A percentile compares a stretch with the other conserved stretches of the same genome.
phyloP scores from a whole-genome alignment of 2,797 vertebrate species.

The Darevskia nairensis region DNA sequence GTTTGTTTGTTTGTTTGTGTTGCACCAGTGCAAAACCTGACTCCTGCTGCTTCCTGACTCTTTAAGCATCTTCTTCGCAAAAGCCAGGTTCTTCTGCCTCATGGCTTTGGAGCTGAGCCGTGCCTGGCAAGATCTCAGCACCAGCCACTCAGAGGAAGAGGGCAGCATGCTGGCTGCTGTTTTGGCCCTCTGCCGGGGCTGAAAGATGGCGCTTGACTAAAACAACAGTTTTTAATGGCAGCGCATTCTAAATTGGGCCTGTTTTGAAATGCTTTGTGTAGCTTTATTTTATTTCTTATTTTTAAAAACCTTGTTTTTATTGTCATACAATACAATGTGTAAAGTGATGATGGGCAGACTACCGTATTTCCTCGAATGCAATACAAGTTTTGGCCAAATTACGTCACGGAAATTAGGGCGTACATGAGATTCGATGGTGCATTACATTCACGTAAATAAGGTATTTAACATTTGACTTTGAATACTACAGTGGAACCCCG shows the following conservation, averaged over 20 bases:
- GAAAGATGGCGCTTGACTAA: not conserved
- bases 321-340: not conserved
- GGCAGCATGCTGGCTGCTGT: not conserved
- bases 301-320: not conserved
- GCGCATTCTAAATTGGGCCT: not conserved
- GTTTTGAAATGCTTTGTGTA: not conserved
- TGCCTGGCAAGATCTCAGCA: not conserved
- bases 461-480: too few species aligned
- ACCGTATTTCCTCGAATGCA: too few species aligned
- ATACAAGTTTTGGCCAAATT: too few species aligned
- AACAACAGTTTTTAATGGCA: not conserved
- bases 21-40: too few species aligned
- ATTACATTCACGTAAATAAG: too few species aligned
- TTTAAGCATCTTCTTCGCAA: too few species aligned
- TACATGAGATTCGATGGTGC: too few species aligned
- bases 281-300: not conserved
- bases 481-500: too few species aligned
- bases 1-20: too few species aligned
- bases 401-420: too few species aligned
- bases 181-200: not conserved
- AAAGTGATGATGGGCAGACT: too few species aligned
- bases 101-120: not conserved
- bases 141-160: not conserved
- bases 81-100: not conserved
- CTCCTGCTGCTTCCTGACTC: too few species aligned